Conservation (phyloP, 2,888 invertebrate genomes). For the Himalopsyche tibetana region DNA sequence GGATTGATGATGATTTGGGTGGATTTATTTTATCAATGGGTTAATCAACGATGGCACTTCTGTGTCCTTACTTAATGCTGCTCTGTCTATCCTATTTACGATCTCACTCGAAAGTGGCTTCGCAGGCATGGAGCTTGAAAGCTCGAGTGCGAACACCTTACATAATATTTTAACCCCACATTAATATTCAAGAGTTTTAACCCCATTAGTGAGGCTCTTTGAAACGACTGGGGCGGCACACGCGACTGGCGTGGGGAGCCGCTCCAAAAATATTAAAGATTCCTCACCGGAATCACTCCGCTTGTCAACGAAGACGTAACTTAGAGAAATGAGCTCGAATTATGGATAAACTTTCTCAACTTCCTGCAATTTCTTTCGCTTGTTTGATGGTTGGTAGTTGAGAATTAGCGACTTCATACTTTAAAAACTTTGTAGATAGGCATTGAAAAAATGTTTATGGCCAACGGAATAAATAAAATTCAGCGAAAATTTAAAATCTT, state of each 20-base stretch:
- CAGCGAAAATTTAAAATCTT: too few species aligned
- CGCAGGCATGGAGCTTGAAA: conserved; percentile 46
- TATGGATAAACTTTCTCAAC: conserved; percentile 42
- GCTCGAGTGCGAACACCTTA: conserved; percentile 63
- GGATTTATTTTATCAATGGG: too few species aligned
- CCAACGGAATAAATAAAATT: background rate
- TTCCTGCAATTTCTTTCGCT: conserved; percentile 28
- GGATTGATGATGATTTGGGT: too few species aligned
- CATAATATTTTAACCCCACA: conserved; percentile 65
- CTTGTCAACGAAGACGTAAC: conserved; percentile 37
- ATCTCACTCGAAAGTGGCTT: conserved; percentile 60
- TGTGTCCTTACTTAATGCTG: background rate
- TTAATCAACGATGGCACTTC: too few species aligned
- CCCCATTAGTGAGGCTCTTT: conserved; percentile 58
- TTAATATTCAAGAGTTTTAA: conserved; percentile 65
- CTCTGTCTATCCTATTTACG: conserved; percentile 58
- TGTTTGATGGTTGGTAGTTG: conserved; percentile 26
- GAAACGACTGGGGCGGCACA: background rate
- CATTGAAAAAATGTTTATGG: background rate
- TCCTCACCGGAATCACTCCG: conserved; percentile 42
- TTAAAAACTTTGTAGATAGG: background rate
- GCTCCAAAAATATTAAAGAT: conserved; percentile 55
- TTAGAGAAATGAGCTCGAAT: conserved; percentile 42
- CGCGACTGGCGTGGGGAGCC: conserved; percentile 50
- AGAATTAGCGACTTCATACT: conserved; percentile 29